Conservation (phyloP, 2,888 invertebrate genomes). For the Drosophila setosimentum region DNA sequence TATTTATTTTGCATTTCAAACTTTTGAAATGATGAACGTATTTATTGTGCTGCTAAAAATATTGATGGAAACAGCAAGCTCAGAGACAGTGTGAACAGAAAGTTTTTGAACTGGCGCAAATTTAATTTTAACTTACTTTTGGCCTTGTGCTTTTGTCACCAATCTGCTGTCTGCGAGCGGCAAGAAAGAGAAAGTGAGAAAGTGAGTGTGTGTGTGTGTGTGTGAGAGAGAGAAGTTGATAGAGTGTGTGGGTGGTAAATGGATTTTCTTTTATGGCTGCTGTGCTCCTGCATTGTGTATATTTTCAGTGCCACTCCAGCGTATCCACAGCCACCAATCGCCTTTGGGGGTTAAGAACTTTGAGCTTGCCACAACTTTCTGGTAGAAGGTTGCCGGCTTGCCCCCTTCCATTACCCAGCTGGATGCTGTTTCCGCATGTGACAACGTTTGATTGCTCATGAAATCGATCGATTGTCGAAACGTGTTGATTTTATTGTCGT, state of each 20-base stretch:
- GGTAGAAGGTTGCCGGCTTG: constrained; percentile 39
- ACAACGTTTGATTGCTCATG: constrained; percentile 79
- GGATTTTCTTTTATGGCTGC: constrained; percentile 66
- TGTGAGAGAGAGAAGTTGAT: background rate
- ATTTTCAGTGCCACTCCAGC: constrained; percentile 15
- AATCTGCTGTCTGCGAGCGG: constrained; percentile 13
- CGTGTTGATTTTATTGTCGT: constrained; percentile 76
- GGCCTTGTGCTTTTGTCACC: constrained; percentile 38
- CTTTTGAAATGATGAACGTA: constrained; percentile 38
- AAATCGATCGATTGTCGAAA: constrained; percentile 78
- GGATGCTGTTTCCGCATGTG: constrained; percentile 64
- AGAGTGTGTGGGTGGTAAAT: constrained; percentile 47
- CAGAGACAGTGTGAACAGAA: constrained; percentile 22
- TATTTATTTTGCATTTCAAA: constrained; percentile 16
- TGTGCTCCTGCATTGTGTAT: constrained; percentile 43
- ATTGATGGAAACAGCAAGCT: constrained; percentile 31
- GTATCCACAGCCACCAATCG: constrained; percentile 17
- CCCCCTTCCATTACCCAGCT: background rate
- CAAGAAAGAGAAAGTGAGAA: constrained; percentile 5
- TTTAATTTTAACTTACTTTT: constrained; percentile 70
- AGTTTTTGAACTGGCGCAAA: constrained; percentile 45
- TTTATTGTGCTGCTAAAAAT: constrained; percentile 35
- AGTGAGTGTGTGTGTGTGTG: constrained; percentile 1
- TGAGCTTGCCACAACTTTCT: constrained; percentile 76
- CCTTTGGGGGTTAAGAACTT: constrained; percentile 67